Percentiles rank a stretch among this genome's conserved stretches.
These are phyloP conservation scores for Mesocricetus auratus DNA, from an alignment of 2,113 vertebrate genomes.

Conservation along the genomic window DNA sequence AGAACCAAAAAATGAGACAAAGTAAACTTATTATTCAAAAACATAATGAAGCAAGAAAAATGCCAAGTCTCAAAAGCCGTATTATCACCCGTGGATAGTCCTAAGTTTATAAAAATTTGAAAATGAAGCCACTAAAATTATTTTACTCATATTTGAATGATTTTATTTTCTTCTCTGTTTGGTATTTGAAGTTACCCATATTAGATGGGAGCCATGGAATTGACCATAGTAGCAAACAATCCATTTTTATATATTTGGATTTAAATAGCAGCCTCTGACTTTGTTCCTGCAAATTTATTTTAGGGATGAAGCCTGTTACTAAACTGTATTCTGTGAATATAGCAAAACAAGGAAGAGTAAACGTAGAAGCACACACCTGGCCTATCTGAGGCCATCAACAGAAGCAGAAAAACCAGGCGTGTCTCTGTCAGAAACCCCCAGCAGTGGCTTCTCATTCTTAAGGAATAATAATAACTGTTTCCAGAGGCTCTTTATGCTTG, in stretches of 20 bases:
- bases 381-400: not conserved
- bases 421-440: conserved; percentile 42
- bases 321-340: not conserved
- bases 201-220: conserved; percentile 21
- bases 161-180: conserved; percentile 46
- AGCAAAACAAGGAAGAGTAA: not conserved
- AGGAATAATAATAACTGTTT: conserved; percentile 28
- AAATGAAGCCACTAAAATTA: conserved; percentile 61
- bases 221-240: not conserved
- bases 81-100: not conserved
- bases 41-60: conserved; percentile 85
- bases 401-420: not conserved
- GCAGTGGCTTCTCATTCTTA: not conserved
- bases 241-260: not conserved
- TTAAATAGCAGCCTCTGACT: conserved; percentile 26
- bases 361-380: not conserved
- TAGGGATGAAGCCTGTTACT: conserved; percentile 1
- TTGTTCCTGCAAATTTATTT: conserved; percentile 20
- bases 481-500: conserved; percentile 32
- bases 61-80: conserved; percentile 87
- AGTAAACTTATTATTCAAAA: conserved; percentile 84
- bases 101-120: conserved; percentile 69
- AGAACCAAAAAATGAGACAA: conserved; percentile 79
- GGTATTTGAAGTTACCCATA: conserved; percentile 27
- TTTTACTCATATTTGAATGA: conserved; percentile 44